Evolutionary conservation across 2,888 invertebrate species (phyloP), one percentile per base, ranked within the genome.

Genomic region (Lomographa bimaculata): DNA sequence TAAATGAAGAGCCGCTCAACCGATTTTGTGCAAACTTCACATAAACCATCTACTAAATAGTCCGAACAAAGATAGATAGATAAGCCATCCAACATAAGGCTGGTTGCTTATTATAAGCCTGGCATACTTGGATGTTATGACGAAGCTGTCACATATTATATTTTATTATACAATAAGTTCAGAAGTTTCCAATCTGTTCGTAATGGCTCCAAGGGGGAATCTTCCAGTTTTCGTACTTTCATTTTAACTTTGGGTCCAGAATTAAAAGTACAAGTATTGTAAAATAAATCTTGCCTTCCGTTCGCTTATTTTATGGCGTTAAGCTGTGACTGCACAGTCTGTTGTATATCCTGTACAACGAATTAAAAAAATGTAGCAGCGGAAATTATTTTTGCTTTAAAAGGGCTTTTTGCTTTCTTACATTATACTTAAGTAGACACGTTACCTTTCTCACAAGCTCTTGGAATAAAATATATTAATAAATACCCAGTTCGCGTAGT

Each of bases 101-200:
- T 18, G 26, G 20, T 45, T 40, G 52, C 55, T 62, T 62, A 62
- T 64, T 67, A 63, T 57, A 58, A 57, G 30, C 16, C 33, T 28
- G 33, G 25, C 10, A 25, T 20, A 32, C 46, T 50, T 35, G 45
- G 42, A 54, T 60, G 55, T 50, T 65, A 60, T 64, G 59, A 60
- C 59, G 45, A 42, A 48, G 38, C 42, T 46, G 50, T 54, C 54
- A 60, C 52, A 58, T 65, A 64, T 69, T 64, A 57, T 52, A 52
- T 54, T 48, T 57, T 57, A 54, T 57, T 55, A 57, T 62, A 53
- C 67, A 57, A 65, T 62, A 68, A 64, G 53, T 71, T 68, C 35
- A 36, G 30, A 60, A 64, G 50, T 60, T 66, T 60, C 39, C 54
- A 52, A 57, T 54, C 53, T 26, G 32, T 27, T 21, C 35, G 25